Evolutionary conservation across 30 jellyfish, hydroid and myxozoan genomes (phyloP), one percentile per base, ranked within the genome.

Genomic region (Aurelia aurita): DNA sequence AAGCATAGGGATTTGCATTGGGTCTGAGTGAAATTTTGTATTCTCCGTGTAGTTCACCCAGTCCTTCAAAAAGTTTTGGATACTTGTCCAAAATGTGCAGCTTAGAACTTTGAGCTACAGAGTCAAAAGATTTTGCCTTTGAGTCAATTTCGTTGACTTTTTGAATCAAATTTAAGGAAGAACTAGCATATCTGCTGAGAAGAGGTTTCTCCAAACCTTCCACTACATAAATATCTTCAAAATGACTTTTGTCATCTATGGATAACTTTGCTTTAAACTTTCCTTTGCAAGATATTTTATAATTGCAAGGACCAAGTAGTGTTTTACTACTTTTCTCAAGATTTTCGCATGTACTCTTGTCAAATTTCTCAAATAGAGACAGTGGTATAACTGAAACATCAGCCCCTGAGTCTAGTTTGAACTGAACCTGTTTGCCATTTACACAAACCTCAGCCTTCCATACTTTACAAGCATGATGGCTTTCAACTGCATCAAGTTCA

Each of bases 361-460:
- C 28, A 58, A 58, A 25, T 25, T 58, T 25, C 29, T 58, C 28
- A 25, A 58, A 58, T 9, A 58, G 26, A n/a, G 29, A 58, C 6
- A 58, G 29, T 25, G 29, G 69, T n/a, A 58, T 58, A 4, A 58
- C 29, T n/a, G 69, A n/a, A 58, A 58, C 69, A 58, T 58, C 69
- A n/a, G 69, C 69, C 29, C 69, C 69, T 58, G 69, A 58, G 29
- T 58, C 69, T 25, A 58, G 7, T 25, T 58, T 58, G 3, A 58
- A 58, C 7, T 58, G 26, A 0, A 58, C 69, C 29, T 0, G 29
- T 0, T 58, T 58, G 26, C 69, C 69, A 58, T 58, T 58, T 58
- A 58, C 69, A 34, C 46, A 34, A 34, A 34, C 46, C 5, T 34
- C 46, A 2, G 46, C 46, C 5, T 34, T 34, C 46, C 46, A 34